These are phyloP conservation scores for Falco biarmicus DNA, from an alignment of 2,797 vertebrate species.

Conservation along the genomic window DNA sequence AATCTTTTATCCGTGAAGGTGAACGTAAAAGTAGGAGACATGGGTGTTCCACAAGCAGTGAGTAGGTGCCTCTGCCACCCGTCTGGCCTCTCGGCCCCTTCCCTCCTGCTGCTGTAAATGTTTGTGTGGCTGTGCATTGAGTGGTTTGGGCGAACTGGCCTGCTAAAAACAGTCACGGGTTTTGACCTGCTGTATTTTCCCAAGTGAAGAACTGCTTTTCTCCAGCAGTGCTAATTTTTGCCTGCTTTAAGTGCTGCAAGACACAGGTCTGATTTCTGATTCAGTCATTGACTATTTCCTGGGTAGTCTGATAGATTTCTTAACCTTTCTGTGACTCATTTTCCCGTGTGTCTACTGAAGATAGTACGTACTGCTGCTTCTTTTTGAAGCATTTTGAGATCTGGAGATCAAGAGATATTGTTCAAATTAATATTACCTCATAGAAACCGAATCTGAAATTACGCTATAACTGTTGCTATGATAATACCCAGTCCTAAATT, in stretches of 20 bases:
- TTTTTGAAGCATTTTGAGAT: conserved; percentile 5
- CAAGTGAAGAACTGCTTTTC: not conserved
- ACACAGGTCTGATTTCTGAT: not conserved
- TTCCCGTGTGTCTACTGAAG: conserved; percentile 24
- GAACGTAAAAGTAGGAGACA: not conserved
- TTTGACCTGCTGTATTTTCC: conserved; percentile 23
- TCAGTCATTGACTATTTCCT: conserved; percentile 42
- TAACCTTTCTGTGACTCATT: conserved; percentile 59
- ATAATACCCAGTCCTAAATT: not conserved
- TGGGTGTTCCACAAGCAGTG: not conserved
- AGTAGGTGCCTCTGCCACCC: not conserved
- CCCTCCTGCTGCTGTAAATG: not conserved
- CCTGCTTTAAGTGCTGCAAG: not conserved
- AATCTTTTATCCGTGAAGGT: not conserved
- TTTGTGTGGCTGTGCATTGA: not conserved
- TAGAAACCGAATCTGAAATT: not conserved
- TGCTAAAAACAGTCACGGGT: conserved; percentile 41
- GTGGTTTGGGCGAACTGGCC: not conserved
- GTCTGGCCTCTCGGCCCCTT: not conserved
- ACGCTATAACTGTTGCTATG: not conserved
- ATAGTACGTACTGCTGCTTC: not conserved
- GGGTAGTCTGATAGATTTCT: conserved; percentile 43
- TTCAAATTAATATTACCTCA: not conserved
- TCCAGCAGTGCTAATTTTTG: not conserved
- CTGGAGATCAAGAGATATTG: not conserved